A percentile compares a stretch with the other conserved stretches of the same genome.
Evolutionary conservation across 2,888 invertebrate genomes (phyloP).

Genomic region (Plebejus melissa): DNA sequence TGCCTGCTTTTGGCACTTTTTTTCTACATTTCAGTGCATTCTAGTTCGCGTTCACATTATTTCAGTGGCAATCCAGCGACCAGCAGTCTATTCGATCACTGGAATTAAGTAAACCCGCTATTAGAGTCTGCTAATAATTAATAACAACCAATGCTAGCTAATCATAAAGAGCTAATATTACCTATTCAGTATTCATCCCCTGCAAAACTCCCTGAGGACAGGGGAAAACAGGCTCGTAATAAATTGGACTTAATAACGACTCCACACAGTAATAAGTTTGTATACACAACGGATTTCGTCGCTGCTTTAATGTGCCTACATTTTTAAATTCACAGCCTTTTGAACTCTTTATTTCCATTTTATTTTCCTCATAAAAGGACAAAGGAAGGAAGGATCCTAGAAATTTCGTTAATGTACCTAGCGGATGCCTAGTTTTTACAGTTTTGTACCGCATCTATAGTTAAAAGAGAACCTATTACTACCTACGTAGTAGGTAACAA

Average conservation of each 20-base stretch:
- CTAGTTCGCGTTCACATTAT: no score
- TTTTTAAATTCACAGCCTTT: conserved; percentile 7
- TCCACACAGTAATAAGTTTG: background rate
- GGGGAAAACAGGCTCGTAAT: conserved; percentile 6
- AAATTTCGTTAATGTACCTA: no score
- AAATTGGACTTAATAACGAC: conserved; percentile 6
- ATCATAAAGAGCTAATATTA: background rate
- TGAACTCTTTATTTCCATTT: background rate
- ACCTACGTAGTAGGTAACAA: no score
- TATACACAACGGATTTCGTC: conserved; percentile 6
- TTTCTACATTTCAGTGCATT: no score
- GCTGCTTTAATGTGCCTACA: background rate
- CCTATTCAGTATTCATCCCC: background rate
- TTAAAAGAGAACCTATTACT: no score
- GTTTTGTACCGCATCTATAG: no score
- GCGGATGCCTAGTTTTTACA: no score
- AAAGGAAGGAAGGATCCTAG: background rate
- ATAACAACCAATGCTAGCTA: background rate
- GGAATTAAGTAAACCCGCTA: no score
- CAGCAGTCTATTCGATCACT: no score
- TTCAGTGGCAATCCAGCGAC: no score
- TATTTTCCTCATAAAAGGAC: background rate
- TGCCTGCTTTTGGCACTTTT: no score
- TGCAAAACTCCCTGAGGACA: background rate
- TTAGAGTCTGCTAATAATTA: background rate